Percentiles rank a stretch among this genome's conserved stretches.
These are phyloP conservation scores for Tichodroma muraria DNA, from an alignment of 2,113 vertebrate genomes.

Conservation along the genomic window DNA sequence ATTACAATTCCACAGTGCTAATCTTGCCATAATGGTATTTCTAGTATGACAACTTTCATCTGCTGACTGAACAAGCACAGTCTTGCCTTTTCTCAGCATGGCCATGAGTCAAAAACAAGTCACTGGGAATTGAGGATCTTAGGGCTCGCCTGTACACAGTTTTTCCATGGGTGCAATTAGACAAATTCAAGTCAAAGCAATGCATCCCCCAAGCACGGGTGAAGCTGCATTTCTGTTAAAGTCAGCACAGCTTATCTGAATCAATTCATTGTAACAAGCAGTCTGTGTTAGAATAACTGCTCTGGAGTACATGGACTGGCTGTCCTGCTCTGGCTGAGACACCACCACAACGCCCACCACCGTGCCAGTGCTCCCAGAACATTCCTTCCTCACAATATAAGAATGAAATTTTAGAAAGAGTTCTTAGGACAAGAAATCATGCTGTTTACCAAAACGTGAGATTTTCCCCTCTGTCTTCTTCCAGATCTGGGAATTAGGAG, in stretches of 20 bases:
- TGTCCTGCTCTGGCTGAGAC: not conserved
- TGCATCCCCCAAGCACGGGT: not conserved
- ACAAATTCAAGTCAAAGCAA: not conserved
- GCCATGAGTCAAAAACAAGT: not conserved
- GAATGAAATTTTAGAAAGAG: not conserved
- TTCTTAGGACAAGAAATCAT: not conserved
- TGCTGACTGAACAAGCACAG: conserved; percentile 17
- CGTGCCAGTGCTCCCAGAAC: not conserved
- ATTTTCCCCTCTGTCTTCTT: not conserved
- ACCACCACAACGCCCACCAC: not conserved
- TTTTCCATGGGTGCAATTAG: not conserved
- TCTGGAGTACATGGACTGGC: not conserved
- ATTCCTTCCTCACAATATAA: not conserved
- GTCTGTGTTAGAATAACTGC: not conserved
- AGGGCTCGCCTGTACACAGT: not conserved
- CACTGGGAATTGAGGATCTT: not conserved
- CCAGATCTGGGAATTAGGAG: not conserved
- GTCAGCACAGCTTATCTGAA: not conserved
- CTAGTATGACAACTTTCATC: conserved; percentile 40
- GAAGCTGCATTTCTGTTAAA: not conserved
- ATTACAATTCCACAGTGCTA: not conserved
- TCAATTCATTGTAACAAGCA: not conserved
- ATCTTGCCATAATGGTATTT: conserved; percentile 42
- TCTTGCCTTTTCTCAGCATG: conserved; percentile 9
- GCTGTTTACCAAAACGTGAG: not conserved